Evolutionary conservation across 2,113 vertebrate species (phyloP).

Genomic region (Centropus unirufus): DNA sequence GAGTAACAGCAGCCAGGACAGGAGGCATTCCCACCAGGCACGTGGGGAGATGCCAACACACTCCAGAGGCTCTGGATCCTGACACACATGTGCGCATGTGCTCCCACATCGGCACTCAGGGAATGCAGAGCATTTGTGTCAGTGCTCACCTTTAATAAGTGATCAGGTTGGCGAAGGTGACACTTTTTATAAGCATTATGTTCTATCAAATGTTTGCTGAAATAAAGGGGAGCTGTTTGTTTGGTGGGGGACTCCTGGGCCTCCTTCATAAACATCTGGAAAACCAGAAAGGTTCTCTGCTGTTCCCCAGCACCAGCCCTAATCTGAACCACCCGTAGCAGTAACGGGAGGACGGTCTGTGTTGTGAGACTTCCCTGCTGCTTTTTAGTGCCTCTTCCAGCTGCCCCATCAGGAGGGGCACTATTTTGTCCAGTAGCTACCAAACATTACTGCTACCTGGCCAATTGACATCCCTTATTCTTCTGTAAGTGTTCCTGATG

Average conservation of each 20-base stretch:
- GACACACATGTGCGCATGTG: not conserved
- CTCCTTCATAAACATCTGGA: not conserved
- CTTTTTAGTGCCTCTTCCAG: not conserved
- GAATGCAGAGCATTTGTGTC: not conserved
- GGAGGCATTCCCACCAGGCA: not conserved
- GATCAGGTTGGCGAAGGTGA: not conserved
- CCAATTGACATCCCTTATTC: not conserved
- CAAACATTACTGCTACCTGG: not conserved
- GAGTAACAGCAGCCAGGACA: not conserved
- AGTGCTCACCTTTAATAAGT: not conserved
- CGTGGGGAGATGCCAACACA: rapidly evolving
- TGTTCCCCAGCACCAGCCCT: not conserved
- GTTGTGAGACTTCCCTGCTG: not conserved
- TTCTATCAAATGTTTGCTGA: rapidly evolving
- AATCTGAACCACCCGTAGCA: not conserved
- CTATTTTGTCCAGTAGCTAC: not conserved
- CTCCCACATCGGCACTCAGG: not conserved
- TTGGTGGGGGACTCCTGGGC: not conserved
- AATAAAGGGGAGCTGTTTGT: not conserved
- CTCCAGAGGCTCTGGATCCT: not conserved
- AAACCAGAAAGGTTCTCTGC: not conserved
- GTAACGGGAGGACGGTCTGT: not conserved
- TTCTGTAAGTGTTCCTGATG: not conserved
- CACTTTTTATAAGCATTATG: no score
- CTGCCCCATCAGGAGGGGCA: not conserved